Conservation (phyloP, 2,113 vertebrate genomes). For the Phodopus roborovskii region DNA sequence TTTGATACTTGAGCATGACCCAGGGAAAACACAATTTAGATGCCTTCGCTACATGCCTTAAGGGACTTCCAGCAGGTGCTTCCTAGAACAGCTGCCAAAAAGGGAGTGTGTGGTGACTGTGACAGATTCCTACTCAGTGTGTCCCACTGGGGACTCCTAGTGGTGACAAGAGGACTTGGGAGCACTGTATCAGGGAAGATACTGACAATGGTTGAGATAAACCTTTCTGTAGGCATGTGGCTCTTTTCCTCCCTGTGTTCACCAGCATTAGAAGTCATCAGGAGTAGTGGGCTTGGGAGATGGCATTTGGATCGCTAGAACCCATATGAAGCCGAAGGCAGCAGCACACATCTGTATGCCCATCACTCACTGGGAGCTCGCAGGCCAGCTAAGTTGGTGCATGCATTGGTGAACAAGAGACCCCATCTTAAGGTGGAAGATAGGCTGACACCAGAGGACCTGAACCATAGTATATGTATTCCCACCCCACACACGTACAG, state of each 20-base stretch:
- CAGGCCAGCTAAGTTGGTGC: not conserved
- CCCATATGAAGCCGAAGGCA: not conserved
- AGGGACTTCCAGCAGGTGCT: slow-evolving; percentile 69
- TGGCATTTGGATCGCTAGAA: not conserved
- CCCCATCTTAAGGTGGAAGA: not conserved
- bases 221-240: not conserved
- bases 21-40: slow-evolving; percentile 44
- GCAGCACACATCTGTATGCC: too few species aligned
- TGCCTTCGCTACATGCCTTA: slow-evolving; percentile 52
- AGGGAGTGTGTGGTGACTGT: not conserved
- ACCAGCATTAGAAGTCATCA: not conserved
- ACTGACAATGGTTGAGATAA: not conserved
- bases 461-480: not conserved
- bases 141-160: slow-evolving; percentile 67
- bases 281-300: not conserved
- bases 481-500: not conserved
- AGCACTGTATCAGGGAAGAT: not conserved
- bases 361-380: not conserved
- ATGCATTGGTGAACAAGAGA: not conserved
- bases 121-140: slow-evolving; percentile 64
- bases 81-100: slow-evolving; percentile 83
- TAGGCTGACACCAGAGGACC: not conserved
- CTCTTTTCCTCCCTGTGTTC: not conserved
- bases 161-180: not conserved
- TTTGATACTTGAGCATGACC: not conserved